phyloP scores from a whole-genome alignment of 2,113 vertebrate species.

The Carassius gibelio region DNA sequence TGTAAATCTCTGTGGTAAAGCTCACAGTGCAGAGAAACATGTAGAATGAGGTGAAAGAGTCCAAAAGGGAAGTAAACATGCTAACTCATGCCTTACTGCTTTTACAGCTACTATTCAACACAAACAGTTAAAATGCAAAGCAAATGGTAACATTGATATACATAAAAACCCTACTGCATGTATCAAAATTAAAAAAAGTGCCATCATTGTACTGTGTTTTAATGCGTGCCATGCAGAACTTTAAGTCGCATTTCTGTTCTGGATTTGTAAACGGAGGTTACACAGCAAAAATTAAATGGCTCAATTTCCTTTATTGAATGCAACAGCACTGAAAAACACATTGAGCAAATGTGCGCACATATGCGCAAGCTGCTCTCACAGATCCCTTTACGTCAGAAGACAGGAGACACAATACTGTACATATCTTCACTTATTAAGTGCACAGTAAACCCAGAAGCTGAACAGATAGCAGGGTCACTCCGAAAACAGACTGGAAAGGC shows the following conservation, averaged over 20 bases:
- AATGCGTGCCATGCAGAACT: neutral
- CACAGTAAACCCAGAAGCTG: neutral
- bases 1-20: neutral
- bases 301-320: neutral
- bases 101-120: neutral
- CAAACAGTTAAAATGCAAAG: neutral
- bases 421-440: neutral
- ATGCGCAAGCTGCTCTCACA: conserved; percentile 13
- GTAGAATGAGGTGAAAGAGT: neutral
- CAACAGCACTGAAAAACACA: neutral
- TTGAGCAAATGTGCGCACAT: neutral
- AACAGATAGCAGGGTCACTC: neutral
- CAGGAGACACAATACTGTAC: neutral
- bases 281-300: conserved; percentile 1
- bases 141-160: neutral
- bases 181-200: neutral
- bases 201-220: neutral
- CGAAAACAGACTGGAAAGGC: too few relatives aligned
- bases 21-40: neutral
- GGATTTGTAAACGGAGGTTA: neutral
- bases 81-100: neutral
- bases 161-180: neutral
- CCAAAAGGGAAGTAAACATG: neutral
- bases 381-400: neutral
- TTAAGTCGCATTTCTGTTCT: neutral